Conservation (phyloP, 2,113 vertebrate species). For the Spilogale gracilis region DNA sequence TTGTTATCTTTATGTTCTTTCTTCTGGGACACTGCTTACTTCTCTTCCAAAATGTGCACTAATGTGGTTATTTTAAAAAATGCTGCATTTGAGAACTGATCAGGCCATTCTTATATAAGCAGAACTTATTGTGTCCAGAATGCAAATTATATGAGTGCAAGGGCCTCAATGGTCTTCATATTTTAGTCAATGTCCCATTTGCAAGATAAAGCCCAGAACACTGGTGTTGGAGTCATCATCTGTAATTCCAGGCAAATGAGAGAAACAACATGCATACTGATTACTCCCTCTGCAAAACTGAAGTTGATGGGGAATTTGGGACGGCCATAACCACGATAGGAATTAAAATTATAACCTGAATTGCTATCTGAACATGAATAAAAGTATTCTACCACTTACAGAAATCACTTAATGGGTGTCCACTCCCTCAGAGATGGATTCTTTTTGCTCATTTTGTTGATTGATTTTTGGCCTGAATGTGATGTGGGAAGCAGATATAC, state of each 20-base stretch:
- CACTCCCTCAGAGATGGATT: conserved; percentile 28
- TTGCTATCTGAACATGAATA: conserved; percentile 50
- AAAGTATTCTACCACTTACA: conserved; percentile 29
- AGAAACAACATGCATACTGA: conserved; percentile 50
- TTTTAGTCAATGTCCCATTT: conserved; percentile 63
- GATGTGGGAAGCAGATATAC: background rate
- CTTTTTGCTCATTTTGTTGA: conserved; percentile 60
- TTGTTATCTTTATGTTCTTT: background rate
- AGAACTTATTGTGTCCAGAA: conserved; percentile 42
- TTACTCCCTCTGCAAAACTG: conserved; percentile 37
- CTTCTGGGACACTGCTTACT: background rate
- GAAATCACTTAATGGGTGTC: conserved; percentile 48
- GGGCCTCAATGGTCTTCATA: background rate
- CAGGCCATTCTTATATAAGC: conserved; percentile 9
- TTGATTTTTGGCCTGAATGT: conserved; percentile 13
- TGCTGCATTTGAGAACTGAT: conserved; percentile 4
- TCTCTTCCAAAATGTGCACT: background rate
- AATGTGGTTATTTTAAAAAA: conserved; percentile 32
- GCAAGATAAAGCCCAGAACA: conserved; percentile 62
- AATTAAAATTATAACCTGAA: conserved; percentile 59
- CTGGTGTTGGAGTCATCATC: conserved; percentile 37
- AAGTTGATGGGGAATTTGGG: conserved; percentile 61
- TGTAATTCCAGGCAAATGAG: conserved; percentile 73
- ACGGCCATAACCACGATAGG: conserved; percentile 5
- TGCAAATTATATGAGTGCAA: conserved; percentile 46